phyloP scores from a whole-genome alignment of 2,888 invertebrate genomes.

The Oxycera nigricornis region DNA sequence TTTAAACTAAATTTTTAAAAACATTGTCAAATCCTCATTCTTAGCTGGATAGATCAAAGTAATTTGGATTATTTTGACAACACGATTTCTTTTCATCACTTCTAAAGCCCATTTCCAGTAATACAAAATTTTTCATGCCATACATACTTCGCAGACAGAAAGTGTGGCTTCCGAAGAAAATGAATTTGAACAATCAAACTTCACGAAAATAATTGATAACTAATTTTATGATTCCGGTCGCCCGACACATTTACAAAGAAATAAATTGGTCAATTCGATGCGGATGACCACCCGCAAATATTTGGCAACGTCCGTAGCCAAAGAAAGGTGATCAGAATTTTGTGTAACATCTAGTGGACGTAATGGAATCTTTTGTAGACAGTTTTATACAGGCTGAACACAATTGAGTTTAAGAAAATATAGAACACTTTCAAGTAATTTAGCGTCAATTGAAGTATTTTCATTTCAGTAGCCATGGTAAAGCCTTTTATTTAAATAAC shows the following conservation, averaged over 20 bases:
- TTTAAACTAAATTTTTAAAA: too few relatives aligned
- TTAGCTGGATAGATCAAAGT: not conserved
- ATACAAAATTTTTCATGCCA: not conserved
- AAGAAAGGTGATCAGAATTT: too few relatives aligned
- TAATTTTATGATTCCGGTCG: constrained; percentile 44
- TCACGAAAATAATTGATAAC: constrained; percentile 44
- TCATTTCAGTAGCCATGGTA: not conserved
- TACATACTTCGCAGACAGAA: constrained; percentile 7
- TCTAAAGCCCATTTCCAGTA: not conserved
- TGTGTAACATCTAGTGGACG: too few relatives aligned
- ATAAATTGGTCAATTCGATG: not conserved
- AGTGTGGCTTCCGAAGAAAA: constrained; percentile 27
- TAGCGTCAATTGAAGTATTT: not conserved
- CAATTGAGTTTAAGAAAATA: constrained; percentile 1
- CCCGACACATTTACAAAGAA: constrained; percentile 27
- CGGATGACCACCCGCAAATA: constrained; percentile 33
- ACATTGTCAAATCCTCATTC: too few relatives aligned
- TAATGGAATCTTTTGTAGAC: too few relatives aligned
- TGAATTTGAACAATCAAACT: constrained; percentile 40
- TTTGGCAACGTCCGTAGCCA: constrained; percentile 28
- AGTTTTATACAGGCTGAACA: too few relatives aligned
- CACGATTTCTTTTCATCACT: not conserved
- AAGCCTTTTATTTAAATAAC: constrained; percentile 13
- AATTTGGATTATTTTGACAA: not conserved
- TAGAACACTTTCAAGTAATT: constrained; percentile 8